Evolutionary conservation across 1,140 invertebrate genomes (phyloP).

Genomic region (Scylla paramamosain): DNA sequence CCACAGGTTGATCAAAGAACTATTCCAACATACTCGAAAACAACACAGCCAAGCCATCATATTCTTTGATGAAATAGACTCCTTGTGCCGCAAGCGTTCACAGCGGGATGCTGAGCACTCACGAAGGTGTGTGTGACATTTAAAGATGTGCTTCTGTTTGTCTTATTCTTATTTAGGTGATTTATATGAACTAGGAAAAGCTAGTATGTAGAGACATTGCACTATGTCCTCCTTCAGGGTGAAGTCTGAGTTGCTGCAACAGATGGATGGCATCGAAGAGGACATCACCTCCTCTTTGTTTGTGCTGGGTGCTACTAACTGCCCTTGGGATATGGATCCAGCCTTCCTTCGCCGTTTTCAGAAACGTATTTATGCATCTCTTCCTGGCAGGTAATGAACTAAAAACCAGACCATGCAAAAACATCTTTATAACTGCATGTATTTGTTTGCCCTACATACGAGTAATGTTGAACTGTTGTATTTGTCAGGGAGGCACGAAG

Average conservation of each 20-base stretch:
- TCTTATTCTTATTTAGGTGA: too few relatives aligned
- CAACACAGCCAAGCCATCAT: slow-evolving; percentile 81
- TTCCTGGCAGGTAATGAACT: slow-evolving; percentile 81
- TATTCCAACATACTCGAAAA: slow-evolving; percentile 81
- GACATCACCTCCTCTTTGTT: slow-evolving; percentile 79
- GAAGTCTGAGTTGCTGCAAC: slow-evolving; percentile 83
- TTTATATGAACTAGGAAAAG: too few relatives aligned
- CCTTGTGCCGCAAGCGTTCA: slow-evolving; percentile 82
- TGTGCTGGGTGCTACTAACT: slow-evolving; percentile 84
- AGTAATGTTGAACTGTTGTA: not conserved
- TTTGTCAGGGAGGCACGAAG: slow-evolving; percentile 79
- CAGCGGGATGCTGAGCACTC: slow-evolving; percentile 82
- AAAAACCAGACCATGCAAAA: slow-evolving; percentile 39
- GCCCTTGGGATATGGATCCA: slow-evolving; percentile 85
- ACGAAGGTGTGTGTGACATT: slow-evolving; percentile 79
- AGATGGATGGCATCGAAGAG: slow-evolving; percentile 80
- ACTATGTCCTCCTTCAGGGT: slow-evolving; percentile 78
- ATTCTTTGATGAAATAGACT: slow-evolving; percentile 85
- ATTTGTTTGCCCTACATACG: not conserved
- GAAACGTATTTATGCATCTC: slow-evolving; percentile 83
- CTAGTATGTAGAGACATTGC: not conserved
- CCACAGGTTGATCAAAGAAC: slow-evolving; percentile 81
- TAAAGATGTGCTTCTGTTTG: not conserved
- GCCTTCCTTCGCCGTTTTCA: slow-evolving; percentile 85
- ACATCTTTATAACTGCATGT: not conserved